Conservation (phyloP, 2,113 vertebrate genomes). For the Salvelinus namaycush region DNA sequence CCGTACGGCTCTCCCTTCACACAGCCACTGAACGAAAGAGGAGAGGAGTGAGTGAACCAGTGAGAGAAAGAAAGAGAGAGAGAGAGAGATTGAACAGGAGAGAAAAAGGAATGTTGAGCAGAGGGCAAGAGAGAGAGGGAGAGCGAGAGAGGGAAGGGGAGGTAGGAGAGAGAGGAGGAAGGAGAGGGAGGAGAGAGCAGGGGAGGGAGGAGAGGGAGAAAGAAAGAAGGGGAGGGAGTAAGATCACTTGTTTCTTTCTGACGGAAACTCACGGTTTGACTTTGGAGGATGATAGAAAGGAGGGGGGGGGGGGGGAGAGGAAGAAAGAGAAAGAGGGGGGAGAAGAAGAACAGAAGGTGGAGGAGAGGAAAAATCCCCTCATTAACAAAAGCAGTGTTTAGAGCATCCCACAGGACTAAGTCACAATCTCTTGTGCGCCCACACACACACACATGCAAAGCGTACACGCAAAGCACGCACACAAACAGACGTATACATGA, state of each 20-base stretch:
- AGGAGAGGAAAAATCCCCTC: conserved; percentile 25
- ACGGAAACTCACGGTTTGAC: conserved; percentile 68
- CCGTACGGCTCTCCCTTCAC: conserved; percentile 77
- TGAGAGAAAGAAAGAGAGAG: conserved; percentile 21
- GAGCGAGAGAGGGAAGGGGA: conserved; percentile 27
- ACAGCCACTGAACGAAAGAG: conserved; percentile 80
- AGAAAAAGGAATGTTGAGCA: conserved; percentile 23
- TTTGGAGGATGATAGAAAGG: conserved; percentile 55
- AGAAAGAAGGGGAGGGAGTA: conserved; percentile 49
- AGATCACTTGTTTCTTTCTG: conserved; percentile 70
- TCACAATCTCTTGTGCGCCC: conserved; percentile 19
- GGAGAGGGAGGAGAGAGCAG: conserved; percentile 40
- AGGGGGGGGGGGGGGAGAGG: conserved; percentile 13
- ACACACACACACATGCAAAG: conserved; percentile 26
- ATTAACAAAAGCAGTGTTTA: conserved; percentile 37
- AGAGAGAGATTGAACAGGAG: conserved; percentile 46
- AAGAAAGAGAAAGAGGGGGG: conserved; percentile 26
- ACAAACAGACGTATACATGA: conserved; percentile 17
- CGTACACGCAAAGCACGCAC: conserved; percentile 3
- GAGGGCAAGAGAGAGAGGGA: conserved; percentile 26
- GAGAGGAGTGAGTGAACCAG: conserved; percentile 61
- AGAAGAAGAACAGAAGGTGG: conserved; percentile 19
- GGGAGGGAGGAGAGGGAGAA: conserved; percentile 37
- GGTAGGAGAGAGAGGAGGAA: background rate
- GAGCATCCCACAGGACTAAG: conserved; percentile 26